A percentile compares a stretch with the other conserved stretches of the same genome.
Evolutionary conservation across 2,888 invertebrate genomes (phyloP).

Genomic region (Diadromus collaris): DNA sequence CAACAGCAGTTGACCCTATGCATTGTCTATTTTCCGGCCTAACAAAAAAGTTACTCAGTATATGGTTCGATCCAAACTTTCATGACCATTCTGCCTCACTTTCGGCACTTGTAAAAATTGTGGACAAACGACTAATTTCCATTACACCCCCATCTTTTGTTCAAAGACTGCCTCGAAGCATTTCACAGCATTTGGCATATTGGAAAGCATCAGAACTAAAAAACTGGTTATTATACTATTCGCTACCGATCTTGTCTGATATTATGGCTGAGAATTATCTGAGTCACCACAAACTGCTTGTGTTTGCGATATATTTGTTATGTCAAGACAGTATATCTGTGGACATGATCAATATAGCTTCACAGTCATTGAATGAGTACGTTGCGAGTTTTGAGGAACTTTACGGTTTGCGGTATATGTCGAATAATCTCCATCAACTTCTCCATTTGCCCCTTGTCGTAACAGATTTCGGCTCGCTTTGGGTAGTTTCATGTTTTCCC

Average conservation of each 20-base stretch:
- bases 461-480: too few species aligned
- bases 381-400: too few species aligned
- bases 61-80: conserved; percentile 26
- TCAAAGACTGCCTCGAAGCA: conserved; percentile 8
- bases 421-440: too few species aligned
- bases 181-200: conserved; percentile 5
- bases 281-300: conserved; percentile 27
- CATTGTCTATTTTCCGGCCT: conserved; percentile 36
- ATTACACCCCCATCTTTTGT: conserved; percentile 24
- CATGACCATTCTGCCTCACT: conserved; percentile 14
- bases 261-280: conserved; percentile 1
- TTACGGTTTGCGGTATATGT: too few species aligned
- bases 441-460: too few species aligned
- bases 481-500: too few species aligned
- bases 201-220: conserved; percentile 43
- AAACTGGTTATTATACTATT: conserved; percentile 44
- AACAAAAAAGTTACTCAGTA: conserved; percentile 21
- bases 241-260: conserved; percentile 19
- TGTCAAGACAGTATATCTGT: too few species aligned
- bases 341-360: too few species aligned
- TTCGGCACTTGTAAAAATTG: background rate
- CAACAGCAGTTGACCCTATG: conserved; percentile 42
- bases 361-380: too few species aligned
- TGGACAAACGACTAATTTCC: background rate
- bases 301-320: background rate